Evolutionary conservation across 2,113 vertebrate genomes (phyloP).

Genomic region (Spheniscus mendiculus): DNA sequence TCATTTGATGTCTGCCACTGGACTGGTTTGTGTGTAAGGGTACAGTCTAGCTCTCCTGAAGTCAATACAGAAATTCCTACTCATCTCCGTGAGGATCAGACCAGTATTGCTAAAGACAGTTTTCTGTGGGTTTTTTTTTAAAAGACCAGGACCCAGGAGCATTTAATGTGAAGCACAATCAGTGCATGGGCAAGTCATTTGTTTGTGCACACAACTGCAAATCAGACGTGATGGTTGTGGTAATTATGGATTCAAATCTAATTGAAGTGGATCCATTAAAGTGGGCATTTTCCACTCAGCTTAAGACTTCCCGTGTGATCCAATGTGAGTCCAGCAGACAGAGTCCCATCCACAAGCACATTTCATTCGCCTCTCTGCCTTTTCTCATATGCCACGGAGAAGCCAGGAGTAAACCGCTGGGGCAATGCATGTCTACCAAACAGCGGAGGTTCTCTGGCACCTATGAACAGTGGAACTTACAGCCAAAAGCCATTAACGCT

Average conservation of each 20-base stretch:
- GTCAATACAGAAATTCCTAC: not conserved
- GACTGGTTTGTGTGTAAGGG: not conserved
- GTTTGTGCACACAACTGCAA: not conserved
- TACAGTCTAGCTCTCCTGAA: not conserved
- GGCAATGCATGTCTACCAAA: not conserved
- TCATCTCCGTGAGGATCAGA: not conserved
- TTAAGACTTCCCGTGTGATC: not conserved
- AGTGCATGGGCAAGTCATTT: not conserved
- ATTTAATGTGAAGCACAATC: not conserved
- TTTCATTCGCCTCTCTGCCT: not conserved
- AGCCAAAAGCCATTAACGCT: not conserved
- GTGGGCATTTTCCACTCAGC: not conserved
- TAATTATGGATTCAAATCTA: not conserved
- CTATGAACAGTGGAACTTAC: not conserved
- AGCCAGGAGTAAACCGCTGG: not conserved
- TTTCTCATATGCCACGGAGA: not conserved
- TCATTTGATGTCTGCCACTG: not conserved
- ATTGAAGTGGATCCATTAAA: not conserved
- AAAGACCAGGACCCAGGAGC: not conserved
- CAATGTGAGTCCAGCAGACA: fast-evolving
- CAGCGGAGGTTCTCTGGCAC: not conserved
- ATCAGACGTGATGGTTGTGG: not conserved
- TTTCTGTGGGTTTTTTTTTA: not conserved
- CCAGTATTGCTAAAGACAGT: not conserved
- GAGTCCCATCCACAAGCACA: not conserved